Evolutionary conservation across 2,113 vertebrate species (phyloP), one percentile per base, ranked within the genome.

Genomic region (Gadus chalcogrammus): DNA sequence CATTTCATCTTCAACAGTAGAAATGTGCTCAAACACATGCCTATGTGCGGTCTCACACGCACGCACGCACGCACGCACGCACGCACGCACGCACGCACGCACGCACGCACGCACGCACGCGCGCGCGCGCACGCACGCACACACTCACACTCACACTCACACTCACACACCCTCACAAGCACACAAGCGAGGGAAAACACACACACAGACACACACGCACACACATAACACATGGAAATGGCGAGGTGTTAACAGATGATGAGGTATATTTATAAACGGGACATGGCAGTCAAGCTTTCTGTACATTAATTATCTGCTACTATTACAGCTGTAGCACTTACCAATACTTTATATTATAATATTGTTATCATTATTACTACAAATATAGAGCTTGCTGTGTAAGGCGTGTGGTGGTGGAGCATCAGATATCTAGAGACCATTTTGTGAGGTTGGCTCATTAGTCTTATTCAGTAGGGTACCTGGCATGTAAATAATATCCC

Each of bases 51-150:
- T 20, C 18, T 6, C 60, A 61, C 60, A 61, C 60, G 24, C 18
- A 61, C 60, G 24, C 60, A 18, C 60, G 24, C 60, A 20, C 60
- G 24, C 18, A 61, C 60, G 11, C 60, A 61, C 60, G 24, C 60
- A 18, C 18, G 11, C 60, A 61, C 18, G 11, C 60, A 61, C 60
- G 11, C 59, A 61, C 59, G 24, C 59, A 61, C 59, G 24, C 59
- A 61, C 59, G 24, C 59, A 61, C 59, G 24, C 59, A 42, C 64
- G 15, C n/a, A n/a, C n/a, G n/a, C n/a, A n/a, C n/a, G n/a, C 59
- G 24, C 59, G 24, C 59, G 24, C 59, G 24, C 59, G 24, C 59
- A 42, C 64, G 15, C n/a, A n/a, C n/a, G n/a, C n/a, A n/a, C n/a
- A n/a, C n/a, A n/a, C n/a, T n/a, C n/a, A n/a, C n/a, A n/a, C n/a